phyloP scores from a whole-genome alignment of 1,140 invertebrate genomes.

The Megalonaias nervosa region DNA sequence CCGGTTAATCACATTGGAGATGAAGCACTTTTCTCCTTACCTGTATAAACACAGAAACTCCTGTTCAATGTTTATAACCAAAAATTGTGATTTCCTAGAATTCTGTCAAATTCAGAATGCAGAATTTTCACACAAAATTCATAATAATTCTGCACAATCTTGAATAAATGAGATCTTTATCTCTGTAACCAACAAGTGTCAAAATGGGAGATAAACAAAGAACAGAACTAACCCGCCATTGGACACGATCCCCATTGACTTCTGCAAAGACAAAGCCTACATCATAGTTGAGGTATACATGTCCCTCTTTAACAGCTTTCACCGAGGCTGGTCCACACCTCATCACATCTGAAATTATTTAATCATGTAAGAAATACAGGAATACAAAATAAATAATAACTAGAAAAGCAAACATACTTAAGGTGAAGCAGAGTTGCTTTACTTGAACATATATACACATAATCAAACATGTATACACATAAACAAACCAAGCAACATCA shows the following conservation, averaged over 20 bases:
- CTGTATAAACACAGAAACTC: background rate
- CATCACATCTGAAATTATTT: slow-evolving; percentile 71
- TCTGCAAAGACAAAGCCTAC: slow-evolving; percentile 84
- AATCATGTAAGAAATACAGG: background rate
- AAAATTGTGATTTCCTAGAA: background rate
- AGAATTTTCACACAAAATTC: no score
- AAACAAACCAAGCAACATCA: background rate
- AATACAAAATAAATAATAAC: background rate
- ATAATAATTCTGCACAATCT: no score
- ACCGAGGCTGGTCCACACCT: slow-evolving; percentile 79
- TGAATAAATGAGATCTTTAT: background rate
- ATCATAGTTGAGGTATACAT: slow-evolving; percentile 81
- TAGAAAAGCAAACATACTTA: background rate
- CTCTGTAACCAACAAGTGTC: background rate
- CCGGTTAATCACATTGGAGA: background rate
- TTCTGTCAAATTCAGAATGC: no score
- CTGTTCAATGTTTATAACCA: background rate
- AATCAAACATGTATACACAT: no score
- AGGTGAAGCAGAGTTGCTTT: background rate
- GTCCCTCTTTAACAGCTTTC: slow-evolving; percentile 81
- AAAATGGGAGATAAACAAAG: background rate
- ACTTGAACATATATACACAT: background rate
- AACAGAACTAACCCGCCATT: slow-evolving; percentile 62
- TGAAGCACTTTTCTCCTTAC: background rate
- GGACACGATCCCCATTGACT: slow-evolving; percentile 85